Evolutionary conservation across 2,113 vertebrate genomes (phyloP), one percentile per base, ranked within the genome.

Genomic region (Tonatia bakeri): DNA sequence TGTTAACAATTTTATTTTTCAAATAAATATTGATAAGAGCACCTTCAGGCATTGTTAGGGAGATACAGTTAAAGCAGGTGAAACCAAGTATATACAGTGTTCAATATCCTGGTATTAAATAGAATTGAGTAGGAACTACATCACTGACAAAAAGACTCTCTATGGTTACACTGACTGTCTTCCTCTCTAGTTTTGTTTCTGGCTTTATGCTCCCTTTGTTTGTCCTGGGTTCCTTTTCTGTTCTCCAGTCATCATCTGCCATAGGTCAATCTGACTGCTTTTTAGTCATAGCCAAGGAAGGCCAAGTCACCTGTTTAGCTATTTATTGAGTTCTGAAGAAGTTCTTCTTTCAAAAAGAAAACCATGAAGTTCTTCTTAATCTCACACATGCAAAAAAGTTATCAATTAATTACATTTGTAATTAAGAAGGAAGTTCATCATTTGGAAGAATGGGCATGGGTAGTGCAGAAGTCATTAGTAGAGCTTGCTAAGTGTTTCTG

Each of bases 11-110:
- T 89, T 94, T 50, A 73, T 43, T 87, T 56, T 65, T 5, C 47
- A 94, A 94, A 64, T 85, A 75, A 82, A 86, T 82, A 87, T 43
- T 69, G 64, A 90, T 86, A 96, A 9, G 5, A 67, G 82, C 2
- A 28, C 26, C 38, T 92, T 79, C 54, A 10, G 33, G 52, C 22
- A 80, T 52, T 90, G 12, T 88, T 92, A 88, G n/a, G 31, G 31
- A 81, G 43, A 72, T 91, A 88, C 1, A 88, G 36, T 76, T 84
- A 69, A 94, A 92, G 92, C 13, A 70, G 54, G 83, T 79, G 56
- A 89, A 47, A 12, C 3, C n/a, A 77, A 73, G 77, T 77, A n/a
- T 26, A 87, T 50, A 33, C 14, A 90, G 5, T 11, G 83, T 75
- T 92, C n/a, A 76, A 61, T 81, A 84, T 59, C 61, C 28, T 90